Percentiles rank a stretch among this genome's conserved stretches.
phyloP scores from a whole-genome alignment of 2,797 vertebrate species.

The Anguilla obscura region DNA sequence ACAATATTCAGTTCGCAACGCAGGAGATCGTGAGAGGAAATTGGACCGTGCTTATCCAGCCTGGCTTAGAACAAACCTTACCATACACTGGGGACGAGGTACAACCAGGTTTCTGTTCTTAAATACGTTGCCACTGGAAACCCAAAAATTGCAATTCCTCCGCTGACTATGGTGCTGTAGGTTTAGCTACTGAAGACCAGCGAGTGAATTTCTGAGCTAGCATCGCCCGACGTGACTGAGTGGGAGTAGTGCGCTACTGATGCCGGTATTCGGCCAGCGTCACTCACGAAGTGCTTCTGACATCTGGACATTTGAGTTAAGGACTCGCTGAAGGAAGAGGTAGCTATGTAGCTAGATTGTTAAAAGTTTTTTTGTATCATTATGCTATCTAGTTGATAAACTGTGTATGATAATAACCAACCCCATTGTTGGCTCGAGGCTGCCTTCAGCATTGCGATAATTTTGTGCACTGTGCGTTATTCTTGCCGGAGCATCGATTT shows the following conservation, averaged over 20 bases:
- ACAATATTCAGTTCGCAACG: neutral
- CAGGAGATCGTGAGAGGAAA: neutral
- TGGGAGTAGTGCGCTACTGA: neutral
- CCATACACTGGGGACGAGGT: neutral
- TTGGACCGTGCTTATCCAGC: neutral
- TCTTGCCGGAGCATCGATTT: neutral
- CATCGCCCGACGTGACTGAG: slow-evolving; percentile 11
- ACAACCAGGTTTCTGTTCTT: neutral
- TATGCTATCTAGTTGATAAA: neutral
- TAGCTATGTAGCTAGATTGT: neutral
- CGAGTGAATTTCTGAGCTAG: neutral
- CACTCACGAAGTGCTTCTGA: neutral
- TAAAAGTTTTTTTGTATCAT: neutral
- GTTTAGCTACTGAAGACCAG: neutral
- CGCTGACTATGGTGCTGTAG: neutral
- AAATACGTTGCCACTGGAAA: neutral
- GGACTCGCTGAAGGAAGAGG: neutral
- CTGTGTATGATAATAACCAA: neutral
- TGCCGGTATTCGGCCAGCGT: slow-evolving; percentile 8
- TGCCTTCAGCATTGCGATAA: neutral
- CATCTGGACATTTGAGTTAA: neutral
- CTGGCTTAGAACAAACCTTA: neutral
- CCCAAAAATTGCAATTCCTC: neutral
- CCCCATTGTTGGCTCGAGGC: neutral
- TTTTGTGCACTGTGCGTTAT: neutral